A percentile compares a stretch with the other conserved stretches of the same genome.
Evolutionary conservation across 2,113 vertebrate genomes (phyloP).

Genomic region (Bettongia penicillata): DNA sequence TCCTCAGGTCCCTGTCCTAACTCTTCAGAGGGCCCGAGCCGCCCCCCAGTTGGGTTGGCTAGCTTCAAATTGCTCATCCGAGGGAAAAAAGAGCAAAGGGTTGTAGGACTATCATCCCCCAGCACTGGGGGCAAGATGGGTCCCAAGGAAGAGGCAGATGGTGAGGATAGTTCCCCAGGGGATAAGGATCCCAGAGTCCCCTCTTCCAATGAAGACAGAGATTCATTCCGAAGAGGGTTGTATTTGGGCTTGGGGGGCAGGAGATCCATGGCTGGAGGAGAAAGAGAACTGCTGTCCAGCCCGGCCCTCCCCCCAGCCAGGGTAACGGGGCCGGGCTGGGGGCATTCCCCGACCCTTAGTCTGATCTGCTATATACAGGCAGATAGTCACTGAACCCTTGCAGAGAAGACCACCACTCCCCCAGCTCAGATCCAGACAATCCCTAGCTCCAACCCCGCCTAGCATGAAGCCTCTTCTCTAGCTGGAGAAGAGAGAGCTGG

Average conservation of each 20-base stretch:
- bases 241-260: conserved; percentile 95
- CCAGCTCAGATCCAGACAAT: conserved; percentile 46
- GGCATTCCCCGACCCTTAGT: conserved; percentile 62
- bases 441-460: conserved; percentile 55
- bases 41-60: conserved; percentile 86
- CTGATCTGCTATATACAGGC: conserved; percentile 38
- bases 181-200: conserved; percentile 61
- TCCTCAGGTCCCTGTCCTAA: conserved; percentile 57
- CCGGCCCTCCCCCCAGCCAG: conserved; percentile 62
- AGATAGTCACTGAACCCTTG: conserved; percentile 51
- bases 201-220: conserved; percentile 91
- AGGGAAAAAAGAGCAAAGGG: conserved; percentile 97
- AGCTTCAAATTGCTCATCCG: conserved; percentile 94
- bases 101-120: conserved; percentile 93
- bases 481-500: conserved; percentile 60
- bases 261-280: conserved; percentile 89
- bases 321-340: conserved; percentile 76
- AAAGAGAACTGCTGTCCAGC: conserved; percentile 36
- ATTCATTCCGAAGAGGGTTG: conserved; percentile 94
- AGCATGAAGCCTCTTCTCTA: conserved; percentile 64
- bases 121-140: conserved; percentile 85
- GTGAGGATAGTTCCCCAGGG: conserved; percentile 79
- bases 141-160: conserved; percentile 91
- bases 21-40: conserved; percentile 60
- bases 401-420: conserved; percentile 34